Conservation (phyloP, 1,140 invertebrate genomes). For the Ceratina japonica region DNA sequence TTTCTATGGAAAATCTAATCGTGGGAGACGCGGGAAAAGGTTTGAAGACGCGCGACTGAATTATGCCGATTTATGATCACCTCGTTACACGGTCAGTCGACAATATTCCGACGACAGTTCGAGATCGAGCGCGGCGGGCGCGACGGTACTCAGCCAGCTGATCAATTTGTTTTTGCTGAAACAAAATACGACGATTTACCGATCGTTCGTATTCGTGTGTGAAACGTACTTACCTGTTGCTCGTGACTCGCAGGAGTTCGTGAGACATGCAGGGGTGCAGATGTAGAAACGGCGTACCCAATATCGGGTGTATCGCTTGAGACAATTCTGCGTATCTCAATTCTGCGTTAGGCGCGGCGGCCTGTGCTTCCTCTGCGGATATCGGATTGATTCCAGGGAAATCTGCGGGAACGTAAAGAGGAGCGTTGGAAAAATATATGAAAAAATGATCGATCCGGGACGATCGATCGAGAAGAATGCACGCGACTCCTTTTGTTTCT, state of each 20-base stretch:
- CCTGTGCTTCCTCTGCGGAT: conserved; percentile 74
- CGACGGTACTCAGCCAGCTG: conserved; percentile 75
- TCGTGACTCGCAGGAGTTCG: conserved; percentile 67
- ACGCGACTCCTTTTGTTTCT: conserved; percentile 35
- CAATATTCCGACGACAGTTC: conserved; percentile 70
- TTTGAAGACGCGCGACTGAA: neutral
- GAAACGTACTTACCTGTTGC: conserved; percentile 66
- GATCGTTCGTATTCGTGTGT: neutral
- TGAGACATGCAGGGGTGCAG: conserved; percentile 78
- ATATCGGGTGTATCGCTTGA: conserved; percentile 77
- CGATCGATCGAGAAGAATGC: neutral
- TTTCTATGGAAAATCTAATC: conserved; percentile 1
- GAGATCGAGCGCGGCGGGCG: conserved; percentile 67
- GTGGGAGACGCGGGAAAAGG: too few species aligned
- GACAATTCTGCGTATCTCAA: conserved; percentile 73
- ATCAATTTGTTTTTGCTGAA: conserved; percentile 76
- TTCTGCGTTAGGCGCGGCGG: conserved; percentile 36
- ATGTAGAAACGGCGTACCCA: conserved; percentile 74
- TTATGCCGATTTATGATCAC: neutral
- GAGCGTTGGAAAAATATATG: conserved; percentile 14
- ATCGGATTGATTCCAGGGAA: conserved; percentile 74
- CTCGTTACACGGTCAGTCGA: conserved; percentile 60
- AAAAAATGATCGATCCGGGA: neutral
- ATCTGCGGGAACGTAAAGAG: conserved; percentile 62
- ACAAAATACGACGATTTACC: neutral